Base-by-base conservation (phyloP, 2,888 invertebrate species). In the Andrena minutula region DNA sequence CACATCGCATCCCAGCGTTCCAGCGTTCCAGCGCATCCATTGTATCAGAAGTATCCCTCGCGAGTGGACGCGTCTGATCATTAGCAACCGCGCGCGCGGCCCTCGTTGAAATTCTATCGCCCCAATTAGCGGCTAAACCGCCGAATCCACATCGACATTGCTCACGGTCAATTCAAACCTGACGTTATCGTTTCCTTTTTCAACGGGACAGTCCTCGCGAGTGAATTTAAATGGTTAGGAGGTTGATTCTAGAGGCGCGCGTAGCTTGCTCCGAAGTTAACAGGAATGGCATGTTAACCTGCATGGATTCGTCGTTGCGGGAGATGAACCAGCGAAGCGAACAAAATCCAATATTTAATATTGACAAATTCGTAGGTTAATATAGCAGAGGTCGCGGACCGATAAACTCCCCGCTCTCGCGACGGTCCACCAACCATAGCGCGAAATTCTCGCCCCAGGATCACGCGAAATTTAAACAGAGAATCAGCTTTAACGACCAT, bases 31-130 rank as follows among this genome's bases (percentile, higher is more conserved):
- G 82, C 82, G 82, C 79, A 60, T 68, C 73, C 74, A 82, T 81
- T 81, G 82, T 87, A 60, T 68, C 73, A 75, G 88, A 86, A 86
- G 83, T 87, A 82, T 76, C 63, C 35, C 49, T 73, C 23, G 64
- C 49, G 51, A 71, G 49, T 56, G 79, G 23, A 80, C 79, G 51
- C 65, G 70, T 26, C 70, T 56, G 76, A 75, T 76, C 69, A 63
- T 79, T 82, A 87, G 69, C 49, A 65, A 71, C 58, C 75, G 35
- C 56, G 16, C 41, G 65, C 28, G 65, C 41, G 23, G 60, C n/a
- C 20, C 23, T 53, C 41, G 64, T 70, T 75, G 82, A 77, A 82
- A 86, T 88, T 82, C 75, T 68, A 70, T 71, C 70, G 79, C 53
- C 71, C 66, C 88, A 85, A 85, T 85, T 85, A 86, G 63, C 73